These are phyloP conservation scores for Austrofundulus limnaeus DNA, from an alignment of 2,113 vertebrate genomes.

Conservation along the genomic window DNA sequence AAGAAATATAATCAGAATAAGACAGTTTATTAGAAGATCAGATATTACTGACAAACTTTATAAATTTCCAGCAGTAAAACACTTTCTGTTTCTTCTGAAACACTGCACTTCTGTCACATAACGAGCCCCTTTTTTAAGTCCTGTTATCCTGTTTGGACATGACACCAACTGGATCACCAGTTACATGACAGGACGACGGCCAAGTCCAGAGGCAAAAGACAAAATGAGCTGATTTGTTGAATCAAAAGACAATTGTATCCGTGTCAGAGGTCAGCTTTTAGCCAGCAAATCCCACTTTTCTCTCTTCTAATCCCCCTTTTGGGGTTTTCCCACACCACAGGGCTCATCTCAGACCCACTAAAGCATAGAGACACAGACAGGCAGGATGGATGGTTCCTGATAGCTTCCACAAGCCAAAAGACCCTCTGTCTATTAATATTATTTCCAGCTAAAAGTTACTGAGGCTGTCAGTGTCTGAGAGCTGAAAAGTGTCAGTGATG, in stretches of 20 bases:
- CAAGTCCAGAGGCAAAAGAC: slow-evolving; percentile 22
- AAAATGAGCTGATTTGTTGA: slow-evolving; percentile 50
- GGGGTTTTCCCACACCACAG: slow-evolving; percentile 64
- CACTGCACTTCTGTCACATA: slow-evolving; percentile 11
- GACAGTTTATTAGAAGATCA: not conserved
- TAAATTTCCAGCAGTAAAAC: slow-evolving; percentile 7
- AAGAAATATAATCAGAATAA: slow-evolving; percentile 23
- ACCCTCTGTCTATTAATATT: slow-evolving; percentile 14
- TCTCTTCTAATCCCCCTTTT: slow-evolving; percentile 54
- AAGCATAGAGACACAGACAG: slow-evolving; percentile 33
- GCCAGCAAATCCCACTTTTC: slow-evolving; percentile 66
- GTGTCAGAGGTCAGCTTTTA: slow-evolving; percentile 69
- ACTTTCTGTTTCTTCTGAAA: slow-evolving; percentile 16
- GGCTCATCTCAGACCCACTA: slow-evolving; percentile 41
- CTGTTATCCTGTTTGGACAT: slow-evolving; percentile 29
- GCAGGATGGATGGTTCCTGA: slow-evolving; percentile 5
- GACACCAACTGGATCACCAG: slow-evolving; percentile 33
- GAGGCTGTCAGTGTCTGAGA: too few relatives aligned
- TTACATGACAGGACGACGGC: slow-evolving; percentile 26
- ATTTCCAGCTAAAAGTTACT: slow-evolving; percentile 1
- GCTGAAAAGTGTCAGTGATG: too few relatives aligned
- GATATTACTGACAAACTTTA: not conserved
- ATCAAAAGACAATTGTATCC: slow-evolving; percentile 62
- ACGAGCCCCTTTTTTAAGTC: slow-evolving; percentile 14
- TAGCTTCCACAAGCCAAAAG: not conserved